Conservation (phyloP, 2,888 invertebrate species). For the Neocrepidodera transversa region DNA sequence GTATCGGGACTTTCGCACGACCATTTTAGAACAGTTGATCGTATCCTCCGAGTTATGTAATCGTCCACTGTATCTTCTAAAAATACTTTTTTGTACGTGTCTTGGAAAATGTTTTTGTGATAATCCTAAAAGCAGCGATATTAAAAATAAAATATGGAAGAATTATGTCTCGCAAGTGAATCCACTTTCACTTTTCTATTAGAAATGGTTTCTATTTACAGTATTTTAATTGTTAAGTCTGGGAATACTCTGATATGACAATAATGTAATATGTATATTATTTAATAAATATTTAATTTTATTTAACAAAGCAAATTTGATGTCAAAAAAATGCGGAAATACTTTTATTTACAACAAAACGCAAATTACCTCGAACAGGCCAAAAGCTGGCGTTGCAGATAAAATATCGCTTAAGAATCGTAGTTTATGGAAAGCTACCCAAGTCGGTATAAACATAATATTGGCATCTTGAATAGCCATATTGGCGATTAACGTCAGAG, state of each 20-base stretch:
- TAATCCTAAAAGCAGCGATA: conserved; percentile 55
- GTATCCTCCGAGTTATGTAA: conserved; percentile 64
- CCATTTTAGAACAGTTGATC: conserved; percentile 65
- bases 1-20: conserved; percentile 65
- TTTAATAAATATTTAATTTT: no score
- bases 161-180: no score
- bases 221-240: no score
- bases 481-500: conserved; percentile 62
- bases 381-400: conserved; percentile 66
- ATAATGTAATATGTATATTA: no score
- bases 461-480: conserved; percentile 59
- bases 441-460: conserved; percentile 67
- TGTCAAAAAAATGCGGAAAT: no score
- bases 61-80: conserved; percentile 62
- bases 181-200: no score
- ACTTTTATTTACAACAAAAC: no score
- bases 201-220: no score
- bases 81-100: conserved; percentile 63
- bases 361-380: conserved; percentile 68
- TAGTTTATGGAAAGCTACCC: conserved; percentile 65
- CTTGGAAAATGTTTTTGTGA: conserved; percentile 60
- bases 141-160: no score
- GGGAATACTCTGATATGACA: no score
- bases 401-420: conserved; percentile 67
- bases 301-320: no score